phyloP scores from a whole-genome alignment of 2,113 vertebrate species.

The Miniopterus natalensis region DNA sequence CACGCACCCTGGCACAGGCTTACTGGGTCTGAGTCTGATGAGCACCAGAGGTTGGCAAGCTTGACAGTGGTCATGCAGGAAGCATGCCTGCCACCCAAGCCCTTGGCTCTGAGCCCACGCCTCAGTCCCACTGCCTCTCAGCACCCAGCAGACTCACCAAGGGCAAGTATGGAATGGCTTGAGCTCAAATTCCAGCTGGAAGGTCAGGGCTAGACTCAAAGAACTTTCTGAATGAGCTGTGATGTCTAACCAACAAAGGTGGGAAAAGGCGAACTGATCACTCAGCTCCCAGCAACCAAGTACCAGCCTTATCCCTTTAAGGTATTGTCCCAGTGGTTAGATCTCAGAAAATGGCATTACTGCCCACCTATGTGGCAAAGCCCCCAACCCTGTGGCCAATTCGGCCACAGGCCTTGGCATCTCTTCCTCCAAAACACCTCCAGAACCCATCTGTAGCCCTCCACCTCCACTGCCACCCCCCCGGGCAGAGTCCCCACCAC shows the following conservation, averaged over 20 bases:
- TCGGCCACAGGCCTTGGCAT: background rate
- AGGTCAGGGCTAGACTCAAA: background rate
- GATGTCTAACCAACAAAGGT: background rate
- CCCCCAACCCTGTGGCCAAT: background rate
- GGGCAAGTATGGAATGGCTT: background rate
- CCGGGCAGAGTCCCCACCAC: background rate
- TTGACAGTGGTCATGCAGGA: constrained; percentile 54
- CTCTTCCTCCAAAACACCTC: background rate
- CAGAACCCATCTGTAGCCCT: background rate
- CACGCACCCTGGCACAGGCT: constrained; percentile 66
- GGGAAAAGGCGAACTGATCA: background rate
- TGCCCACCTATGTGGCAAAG: background rate
- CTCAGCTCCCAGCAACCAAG: background rate
- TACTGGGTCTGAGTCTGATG: background rate
- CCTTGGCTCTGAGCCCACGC: background rate
- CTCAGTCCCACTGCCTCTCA: constrained; percentile 1
- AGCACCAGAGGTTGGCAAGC: constrained; percentile 15
- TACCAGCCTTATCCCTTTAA: background rate
- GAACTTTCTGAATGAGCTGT: background rate
- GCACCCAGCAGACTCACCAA: background rate
- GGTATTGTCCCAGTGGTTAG: background rate
- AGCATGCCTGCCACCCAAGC: constrained; percentile 62
- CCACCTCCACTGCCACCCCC: background rate
- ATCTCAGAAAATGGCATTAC: background rate
- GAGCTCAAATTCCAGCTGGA: background rate